Percentiles rank a stretch among this genome's conserved stretches.
Conservation (phyloP, 1,140 invertebrate species). For the Prorops nasuta region DNA sequence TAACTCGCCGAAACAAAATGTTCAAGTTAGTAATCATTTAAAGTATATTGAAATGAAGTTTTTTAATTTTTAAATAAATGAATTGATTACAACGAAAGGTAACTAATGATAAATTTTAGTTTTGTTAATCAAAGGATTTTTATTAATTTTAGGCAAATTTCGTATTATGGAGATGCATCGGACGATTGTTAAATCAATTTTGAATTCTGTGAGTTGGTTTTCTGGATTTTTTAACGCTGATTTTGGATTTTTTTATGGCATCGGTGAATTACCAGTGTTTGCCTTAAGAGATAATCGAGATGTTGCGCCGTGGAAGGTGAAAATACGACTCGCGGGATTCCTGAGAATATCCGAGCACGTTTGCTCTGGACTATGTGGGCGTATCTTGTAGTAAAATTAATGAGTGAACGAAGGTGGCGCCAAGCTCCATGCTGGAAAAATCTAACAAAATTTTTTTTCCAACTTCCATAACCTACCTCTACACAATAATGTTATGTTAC, state of each 20-base stretch:
- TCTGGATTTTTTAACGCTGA: too few relatives aligned
- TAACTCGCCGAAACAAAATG: too few relatives aligned
- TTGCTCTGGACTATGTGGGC: slow-evolving; percentile 24
- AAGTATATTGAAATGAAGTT: too few relatives aligned
- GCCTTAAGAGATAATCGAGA: slow-evolving; percentile 26
- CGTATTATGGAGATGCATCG: background rate
- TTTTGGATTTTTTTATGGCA: too few relatives aligned
- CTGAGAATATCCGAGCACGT: slow-evolving; percentile 13
- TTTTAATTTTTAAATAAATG: too few relatives aligned
- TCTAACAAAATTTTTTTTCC: background rate
- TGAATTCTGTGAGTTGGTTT: background rate
- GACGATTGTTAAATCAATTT: background rate
- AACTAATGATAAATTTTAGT: background rate
- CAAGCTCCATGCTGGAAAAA: background rate
- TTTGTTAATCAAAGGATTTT: background rate
- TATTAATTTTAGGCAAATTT: background rate
- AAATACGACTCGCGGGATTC: slow-evolving; percentile 34
- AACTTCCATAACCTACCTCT: background rate
- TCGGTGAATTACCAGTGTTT: slow-evolving; percentile 26
- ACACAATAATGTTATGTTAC: background rate
- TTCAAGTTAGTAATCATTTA: too few relatives aligned
- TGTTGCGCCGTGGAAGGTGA: slow-evolving; percentile 33
- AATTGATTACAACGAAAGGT: background rate
- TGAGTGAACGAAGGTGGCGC: background rate
- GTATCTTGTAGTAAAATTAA: slow-evolving; percentile 11